Conservation (phyloP, 2,888 invertebrate genomes). For the Pollenia angustigena region DNA sequence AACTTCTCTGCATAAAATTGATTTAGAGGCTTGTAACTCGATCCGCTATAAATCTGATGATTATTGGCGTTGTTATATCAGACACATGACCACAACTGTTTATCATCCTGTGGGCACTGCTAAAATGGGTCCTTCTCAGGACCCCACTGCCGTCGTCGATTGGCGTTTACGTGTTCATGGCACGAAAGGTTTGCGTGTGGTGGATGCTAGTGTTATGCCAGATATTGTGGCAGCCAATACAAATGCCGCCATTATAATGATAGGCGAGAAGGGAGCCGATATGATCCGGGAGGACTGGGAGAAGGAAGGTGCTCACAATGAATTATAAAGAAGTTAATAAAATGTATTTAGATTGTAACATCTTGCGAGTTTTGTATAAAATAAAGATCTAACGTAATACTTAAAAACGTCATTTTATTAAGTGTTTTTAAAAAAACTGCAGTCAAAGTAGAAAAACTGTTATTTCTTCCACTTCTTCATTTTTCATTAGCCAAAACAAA, state of each 20-base stretch:
- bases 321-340: conserved; percentile 54
- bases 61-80: conserved; percentile 93
- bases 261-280: conserved; percentile 88
- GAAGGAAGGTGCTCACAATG: conserved; percentile 67
- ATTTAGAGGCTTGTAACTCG: conserved; percentile 91
- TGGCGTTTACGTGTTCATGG: conserved; percentile 86
- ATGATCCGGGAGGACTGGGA: conserved; percentile 86
- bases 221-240: conserved; percentile 87
- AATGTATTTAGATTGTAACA: not conserved
- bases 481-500: no score
- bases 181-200: conserved; percentile 85
- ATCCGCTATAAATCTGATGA: conserved; percentile 89
- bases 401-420: no score
- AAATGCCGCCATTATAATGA: conserved; percentile 87
- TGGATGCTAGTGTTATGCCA: conserved; percentile 89
- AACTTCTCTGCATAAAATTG: conserved; percentile 86
- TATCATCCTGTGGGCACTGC: conserved; percentile 90
- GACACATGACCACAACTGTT: conserved; percentile 91
- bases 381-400: no score
- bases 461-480: no score
- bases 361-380: no score
- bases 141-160: conserved; percentile 86
- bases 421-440: no score
- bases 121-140: conserved; percentile 86
- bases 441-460: no score